Evolutionary conservation across 2,888 invertebrate genomes (phyloP), one percentile per base, ranked within the genome.

Genomic region (Tricholauxania praeusta): DNA sequence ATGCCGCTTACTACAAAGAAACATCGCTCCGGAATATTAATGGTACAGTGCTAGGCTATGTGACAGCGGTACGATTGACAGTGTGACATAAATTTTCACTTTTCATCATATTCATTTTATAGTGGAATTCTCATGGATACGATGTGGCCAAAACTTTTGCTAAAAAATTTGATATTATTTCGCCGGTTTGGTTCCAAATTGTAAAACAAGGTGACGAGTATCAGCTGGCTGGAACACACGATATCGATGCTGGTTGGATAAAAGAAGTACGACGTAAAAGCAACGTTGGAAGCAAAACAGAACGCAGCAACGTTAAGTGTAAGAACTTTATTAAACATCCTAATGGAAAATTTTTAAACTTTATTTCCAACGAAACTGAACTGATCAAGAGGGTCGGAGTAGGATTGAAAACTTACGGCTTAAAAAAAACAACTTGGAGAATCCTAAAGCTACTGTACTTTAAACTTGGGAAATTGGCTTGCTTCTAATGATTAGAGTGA

Each of bases 101-200:
- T 53, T 12, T 66, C 12, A 66, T 66, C 22, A 15, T 52, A 52
- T 66, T n/a, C 19, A 60, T 15, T 39, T 71, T 39, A 22, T 57
- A 98, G 97, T 98, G 98, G 98, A 98, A 98, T 84, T 93, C 90
- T 77, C 95, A 94, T 88, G 98, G 98, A 0, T 96, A 97, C 87
- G 95, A 97, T 87, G 91, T 97, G 65, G 96, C 97, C 0, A 97
- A 97, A 88, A 91, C 90, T 71, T 97, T 97, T 89, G 93, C 92
- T 12, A 91, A 92, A 59, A 98, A 98, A 87, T 95, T 98, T 80
- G 93, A 94, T 67, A 93, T 94, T 81, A 91, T 98, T 32, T 96
- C 97, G 0, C 98, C 98, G 0, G 98, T 98, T 0, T 99, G 98
- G 98, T 90, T 98, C 48, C 96, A 97, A 88, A 88, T 98, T 15